Evolutionary conservation across 2,888 invertebrate species (phyloP).

Genomic region (Ptilodon capucinus): DNA sequence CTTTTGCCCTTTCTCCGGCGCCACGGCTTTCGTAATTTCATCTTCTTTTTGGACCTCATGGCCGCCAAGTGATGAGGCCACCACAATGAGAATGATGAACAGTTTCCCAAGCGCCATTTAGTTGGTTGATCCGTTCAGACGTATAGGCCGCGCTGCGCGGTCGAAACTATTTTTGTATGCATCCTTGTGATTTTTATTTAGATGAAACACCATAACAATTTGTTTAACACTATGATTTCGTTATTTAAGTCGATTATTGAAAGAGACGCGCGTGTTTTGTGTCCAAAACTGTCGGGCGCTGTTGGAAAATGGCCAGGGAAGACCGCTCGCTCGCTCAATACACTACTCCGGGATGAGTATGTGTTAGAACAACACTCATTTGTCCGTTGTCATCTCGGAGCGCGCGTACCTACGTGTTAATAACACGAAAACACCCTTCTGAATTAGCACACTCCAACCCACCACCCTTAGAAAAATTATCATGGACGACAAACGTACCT

Average conservation of each 20-base stretch:
- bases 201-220: conserved; percentile 63
- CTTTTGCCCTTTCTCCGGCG: conserved; percentile 68
- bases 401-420: conserved; percentile 14
- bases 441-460: conserved; percentile 22
- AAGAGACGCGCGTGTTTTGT: conserved; percentile 37
- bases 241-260: conserved; percentile 45
- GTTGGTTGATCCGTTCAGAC: conserved; percentile 51
- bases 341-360: conserved; percentile 31
- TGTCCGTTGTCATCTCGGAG: conserved; percentile 14
- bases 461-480: conserved; percentile 22
- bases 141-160: conserved; percentile 39
- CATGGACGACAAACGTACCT: conserved; percentile 24
- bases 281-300: conserved; percentile 34
- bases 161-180: conserved; percentile 48
- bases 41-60: conserved; percentile 68
- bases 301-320: conserved; percentile 56
- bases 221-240: conserved; percentile 31
- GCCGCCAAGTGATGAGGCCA: conserved; percentile 54
- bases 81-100: conserved; percentile 52
- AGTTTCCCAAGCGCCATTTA: conserved; percentile 70
- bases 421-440: conserved; percentile 5
- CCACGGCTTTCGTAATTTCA: conserved; percentile 71
- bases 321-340: conserved; percentile 59
- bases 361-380: conserved; percentile 28
- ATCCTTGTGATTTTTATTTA: conserved; percentile 31